Percentiles rank a stretch among this genome's conserved stretches.
Evolutionary conservation across 2,113 vertebrate genomes (phyloP).

Genomic region (Pseudorhombus dupliciocellatus): DNA sequence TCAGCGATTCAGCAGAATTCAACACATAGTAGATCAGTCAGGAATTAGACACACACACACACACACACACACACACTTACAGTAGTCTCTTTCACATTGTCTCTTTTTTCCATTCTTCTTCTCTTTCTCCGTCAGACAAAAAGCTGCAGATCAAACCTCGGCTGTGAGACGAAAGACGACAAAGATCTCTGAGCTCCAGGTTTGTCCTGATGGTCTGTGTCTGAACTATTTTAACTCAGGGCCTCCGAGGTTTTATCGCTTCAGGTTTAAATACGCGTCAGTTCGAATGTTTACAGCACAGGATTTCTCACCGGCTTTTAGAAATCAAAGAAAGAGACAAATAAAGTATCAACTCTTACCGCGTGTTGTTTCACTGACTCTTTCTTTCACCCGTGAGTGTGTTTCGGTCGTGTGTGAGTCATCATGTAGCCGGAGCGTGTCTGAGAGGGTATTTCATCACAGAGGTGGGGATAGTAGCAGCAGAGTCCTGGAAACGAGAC

Average conservation of each 20-base stretch:
- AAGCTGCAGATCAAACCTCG: conserved; percentile 83
- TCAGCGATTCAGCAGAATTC: conserved; percentile 54
- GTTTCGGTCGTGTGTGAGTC: conserved; percentile 10
- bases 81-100: background rate
- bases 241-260: conserved; percentile 15
- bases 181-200: conserved; percentile 19
- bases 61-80: background rate
- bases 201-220: conserved; percentile 36
- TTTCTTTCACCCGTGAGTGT: conserved; percentile 4
- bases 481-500: conserved; percentile 31
- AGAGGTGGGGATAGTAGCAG: conserved; percentile 60
- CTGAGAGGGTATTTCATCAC: background rate
- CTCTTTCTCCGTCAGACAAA: conserved; percentile 63
- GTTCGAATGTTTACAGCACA: conserved; percentile 21
- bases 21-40: conserved; percentile 19
- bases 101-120: conserved; percentile 22
- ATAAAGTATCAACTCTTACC: conserved; percentile 34
- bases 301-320: conserved; percentile 33
- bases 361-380: background rate
- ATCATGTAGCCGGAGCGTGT: conserved; percentile 18
- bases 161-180: conserved; percentile 45
- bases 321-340: conserved; percentile 15
- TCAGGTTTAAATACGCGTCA: conserved; percentile 18
- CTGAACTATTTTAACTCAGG: conserved; percentile 54
- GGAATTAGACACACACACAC: conserved; percentile 9